Percentiles rank a stretch among this genome's conserved stretches.
These are phyloP conservation scores for Pseudobourletiella spinata DNA, from an alignment of 1,140 invertebrate genomes.

Conservation along the genomic window DNA sequence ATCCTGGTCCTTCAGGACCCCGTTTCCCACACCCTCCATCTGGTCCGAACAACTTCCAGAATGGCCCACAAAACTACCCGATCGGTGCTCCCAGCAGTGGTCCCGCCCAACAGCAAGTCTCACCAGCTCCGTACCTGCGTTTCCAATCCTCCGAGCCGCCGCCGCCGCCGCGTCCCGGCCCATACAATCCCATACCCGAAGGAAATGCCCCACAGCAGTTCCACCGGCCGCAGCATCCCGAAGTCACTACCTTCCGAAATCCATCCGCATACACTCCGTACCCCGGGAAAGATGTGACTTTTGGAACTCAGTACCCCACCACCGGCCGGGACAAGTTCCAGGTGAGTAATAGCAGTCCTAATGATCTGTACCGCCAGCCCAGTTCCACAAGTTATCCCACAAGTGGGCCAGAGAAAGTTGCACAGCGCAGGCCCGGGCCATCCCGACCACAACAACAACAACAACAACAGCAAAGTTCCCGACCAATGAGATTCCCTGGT, in stretches of 20 bases:
- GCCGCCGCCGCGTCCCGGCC: too few relatives aligned
- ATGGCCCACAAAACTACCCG: too few relatives aligned
- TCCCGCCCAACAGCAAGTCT: background rate
- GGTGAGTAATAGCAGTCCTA: background rate
- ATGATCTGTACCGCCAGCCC: background rate
- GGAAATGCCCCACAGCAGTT: background rate
- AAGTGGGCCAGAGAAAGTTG: background rate
- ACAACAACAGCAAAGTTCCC: too few relatives aligned
- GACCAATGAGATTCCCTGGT: too few relatives aligned
- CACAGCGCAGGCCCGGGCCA: background rate
- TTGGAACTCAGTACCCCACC: background rate
- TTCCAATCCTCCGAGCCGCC: too few relatives aligned
- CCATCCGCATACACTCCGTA: background rate
- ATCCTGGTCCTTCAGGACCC: too few relatives aligned
- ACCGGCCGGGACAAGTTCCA: background rate
- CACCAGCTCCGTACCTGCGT: too few relatives aligned
- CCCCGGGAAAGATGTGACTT: background rate
- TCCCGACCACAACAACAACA: too few relatives aligned
- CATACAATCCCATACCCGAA: too few relatives aligned
- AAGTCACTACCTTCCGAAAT: background rate
- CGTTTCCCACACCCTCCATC: background rate
- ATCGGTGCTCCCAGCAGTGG: too few relatives aligned
- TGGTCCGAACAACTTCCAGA: too few relatives aligned
- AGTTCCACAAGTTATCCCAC: background rate
- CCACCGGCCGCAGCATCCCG: background rate